Base-by-base conservation (phyloP, 1,140 invertebrate species). In the Lasioglossum baleicum region DNA sequence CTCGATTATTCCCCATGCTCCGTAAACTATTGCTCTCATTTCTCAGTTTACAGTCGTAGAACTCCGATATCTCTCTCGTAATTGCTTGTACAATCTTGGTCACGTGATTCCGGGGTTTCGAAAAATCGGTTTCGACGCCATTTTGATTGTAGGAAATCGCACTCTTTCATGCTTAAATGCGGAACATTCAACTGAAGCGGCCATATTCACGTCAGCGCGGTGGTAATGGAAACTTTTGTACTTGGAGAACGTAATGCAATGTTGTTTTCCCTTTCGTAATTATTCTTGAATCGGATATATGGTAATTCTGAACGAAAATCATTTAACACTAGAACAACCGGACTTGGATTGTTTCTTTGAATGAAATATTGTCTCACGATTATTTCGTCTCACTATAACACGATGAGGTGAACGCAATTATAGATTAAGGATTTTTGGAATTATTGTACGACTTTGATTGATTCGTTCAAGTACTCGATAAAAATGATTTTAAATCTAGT, bases 31-130 rank as follows among this genome's bases (percentile, higher is more conserved):
- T 63, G 72, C 35, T 76, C 17, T 58, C 35, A 44, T 22, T 65
- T 84, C 31, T 48, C 48, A 53, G 72, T 42, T 26, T 20, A 26
- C 35, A 81, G 84, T 84, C 82, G 53, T 22, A 44, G 70, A 75
- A 13, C 66, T 44, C 51, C 51, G 51, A 53, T 6, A 15, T 53
- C 58, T 61, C 42, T 70, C 56, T 48, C 35, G 60, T n/a, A 71
- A 75, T 70, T 66, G n/a, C 31, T 31, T 42, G 6, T 13, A 35
- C 26, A 73, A 15, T 20, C 3, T 71, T 71, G 20, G 26, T 42
- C 48, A 13, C 31, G 10, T 7, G 75, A 26, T 22, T 17, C 20
- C 44, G 17, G 7, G 13, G 63, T 40, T 48, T 83, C 56, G 76
- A 84, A 40, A 26, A 70, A 53, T 77, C 81, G 58, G 60, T 82